phyloP scores from a whole-genome alignment of 2,797 vertebrate species.

The Nyctibius grandis region DNA sequence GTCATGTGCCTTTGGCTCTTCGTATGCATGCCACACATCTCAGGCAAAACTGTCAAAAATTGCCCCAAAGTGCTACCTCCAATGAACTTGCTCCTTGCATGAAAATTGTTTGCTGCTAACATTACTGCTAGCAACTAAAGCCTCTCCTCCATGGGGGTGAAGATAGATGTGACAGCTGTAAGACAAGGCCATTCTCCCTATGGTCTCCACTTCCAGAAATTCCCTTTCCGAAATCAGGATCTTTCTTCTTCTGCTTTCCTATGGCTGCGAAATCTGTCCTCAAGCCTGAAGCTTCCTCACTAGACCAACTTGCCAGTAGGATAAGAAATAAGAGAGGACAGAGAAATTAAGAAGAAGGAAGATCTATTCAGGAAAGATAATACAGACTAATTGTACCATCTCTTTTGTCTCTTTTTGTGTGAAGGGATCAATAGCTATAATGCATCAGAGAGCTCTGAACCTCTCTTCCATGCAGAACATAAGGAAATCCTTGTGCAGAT shows the following conservation, averaged over 20 bases:
- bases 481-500: background rate
- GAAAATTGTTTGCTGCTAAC: background rate
- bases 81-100: background rate
- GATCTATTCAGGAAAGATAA: background rate
- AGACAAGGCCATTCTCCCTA: background rate
- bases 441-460: rapidly evolving
- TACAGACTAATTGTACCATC: background rate
- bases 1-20: constrained; percentile 40
- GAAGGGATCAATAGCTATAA: background rate
- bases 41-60: constrained; percentile 38
- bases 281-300: background rate
- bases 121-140: background rate
- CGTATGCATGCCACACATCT: background rate
- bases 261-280: background rate
- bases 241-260: background rate
- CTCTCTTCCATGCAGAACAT: background rate
- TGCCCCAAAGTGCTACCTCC: constrained; percentile 24
- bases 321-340: background rate
- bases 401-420: background rate
- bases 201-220: background rate
- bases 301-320: background rate
- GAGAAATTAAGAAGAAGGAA: background rate
- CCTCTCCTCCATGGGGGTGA: background rate
- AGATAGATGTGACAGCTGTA: background rate
- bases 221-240: background rate